Percentiles rank a stretch among this genome's conserved stretches.
Conservation (phyloP, 2,113 vertebrate species). For the Elaphurus davidianus region DNA sequence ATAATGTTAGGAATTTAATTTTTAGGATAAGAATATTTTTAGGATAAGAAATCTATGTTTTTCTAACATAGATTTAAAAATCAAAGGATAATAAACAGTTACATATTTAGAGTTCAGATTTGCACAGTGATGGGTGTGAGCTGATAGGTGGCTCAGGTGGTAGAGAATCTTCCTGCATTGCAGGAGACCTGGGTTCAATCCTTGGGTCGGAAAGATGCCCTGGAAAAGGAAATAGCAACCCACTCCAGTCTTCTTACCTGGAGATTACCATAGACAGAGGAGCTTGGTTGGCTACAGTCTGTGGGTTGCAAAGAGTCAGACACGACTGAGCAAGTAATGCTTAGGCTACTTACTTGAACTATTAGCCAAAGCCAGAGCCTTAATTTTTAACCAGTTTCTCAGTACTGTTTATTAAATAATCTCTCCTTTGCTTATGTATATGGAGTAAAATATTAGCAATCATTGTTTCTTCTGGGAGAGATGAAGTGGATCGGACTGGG, state of each 20-base stretch:
- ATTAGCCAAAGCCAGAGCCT: background rate
- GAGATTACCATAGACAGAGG: background rate
- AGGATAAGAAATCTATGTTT: background rate
- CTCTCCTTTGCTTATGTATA: background rate
- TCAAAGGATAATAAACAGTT: background rate
- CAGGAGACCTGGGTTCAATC: background rate
- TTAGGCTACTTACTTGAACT: background rate
- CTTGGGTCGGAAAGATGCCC: background rate
- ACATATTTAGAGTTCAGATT: background rate
- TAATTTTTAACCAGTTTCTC: background rate
- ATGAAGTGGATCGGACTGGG: background rate
- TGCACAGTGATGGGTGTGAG: background rate
- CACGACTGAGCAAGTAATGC: background rate
- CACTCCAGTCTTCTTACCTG: background rate
- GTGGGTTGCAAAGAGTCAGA: background rate
- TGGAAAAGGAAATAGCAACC: background rate
- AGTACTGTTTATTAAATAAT: background rate
- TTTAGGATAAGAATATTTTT: conserved; percentile 2
- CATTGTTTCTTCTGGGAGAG: background rate
- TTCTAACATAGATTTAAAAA: background rate
- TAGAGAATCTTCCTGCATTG: background rate
- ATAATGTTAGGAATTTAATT: background rate
- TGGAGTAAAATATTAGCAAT: background rate
- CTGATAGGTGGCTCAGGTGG: background rate
- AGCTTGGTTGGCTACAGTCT: background rate